These are phyloP conservation scores for Echinometra lucunter DNA, from an alignment of 53 echinoderm and acorn worm genomes.

Conservation along the genomic window DNA sequence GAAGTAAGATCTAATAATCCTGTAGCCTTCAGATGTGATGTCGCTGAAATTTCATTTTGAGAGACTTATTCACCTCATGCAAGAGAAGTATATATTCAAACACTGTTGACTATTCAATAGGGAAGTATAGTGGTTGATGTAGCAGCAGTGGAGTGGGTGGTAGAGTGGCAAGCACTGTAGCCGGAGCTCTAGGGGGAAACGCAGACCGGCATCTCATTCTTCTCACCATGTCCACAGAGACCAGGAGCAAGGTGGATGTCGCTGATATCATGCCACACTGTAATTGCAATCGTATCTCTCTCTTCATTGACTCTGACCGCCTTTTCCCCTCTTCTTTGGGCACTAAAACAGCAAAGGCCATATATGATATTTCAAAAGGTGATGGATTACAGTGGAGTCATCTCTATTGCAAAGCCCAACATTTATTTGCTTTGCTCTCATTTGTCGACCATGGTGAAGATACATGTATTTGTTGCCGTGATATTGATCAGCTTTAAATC, in stretches of 20 bases:
- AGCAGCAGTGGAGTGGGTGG: background rate
- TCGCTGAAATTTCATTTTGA: background rate
- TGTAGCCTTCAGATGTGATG: too few relatives aligned
- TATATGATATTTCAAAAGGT: constrained; percentile 23
- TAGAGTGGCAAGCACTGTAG: background rate
- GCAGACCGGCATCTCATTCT: background rate
- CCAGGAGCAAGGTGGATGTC: background rate
- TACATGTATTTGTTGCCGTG: background rate
- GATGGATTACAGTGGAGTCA: background rate
- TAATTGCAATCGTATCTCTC: constrained; percentile 67
- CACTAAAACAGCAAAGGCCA: constrained; percentile 51
- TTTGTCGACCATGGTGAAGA: background rate
- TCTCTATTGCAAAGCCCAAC: background rate
- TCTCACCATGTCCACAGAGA: background rate
- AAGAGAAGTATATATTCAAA: background rate
- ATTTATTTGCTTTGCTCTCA: background rate
- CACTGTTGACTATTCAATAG: background rate
- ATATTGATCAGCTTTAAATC: background rate
- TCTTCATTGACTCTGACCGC: constrained; percentile 38
- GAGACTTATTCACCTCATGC: background rate
- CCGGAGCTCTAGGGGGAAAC: constrained; percentile 48
- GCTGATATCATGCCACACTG: background rate
- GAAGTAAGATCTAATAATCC: too few relatives aligned
- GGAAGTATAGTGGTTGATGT: background rate
- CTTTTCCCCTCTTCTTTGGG: constrained; percentile 29